These are phyloP conservation scores for Harpalus rufipes DNA, from an alignment of 2,888 invertebrate genomes.

Conservation along the genomic window DNA sequence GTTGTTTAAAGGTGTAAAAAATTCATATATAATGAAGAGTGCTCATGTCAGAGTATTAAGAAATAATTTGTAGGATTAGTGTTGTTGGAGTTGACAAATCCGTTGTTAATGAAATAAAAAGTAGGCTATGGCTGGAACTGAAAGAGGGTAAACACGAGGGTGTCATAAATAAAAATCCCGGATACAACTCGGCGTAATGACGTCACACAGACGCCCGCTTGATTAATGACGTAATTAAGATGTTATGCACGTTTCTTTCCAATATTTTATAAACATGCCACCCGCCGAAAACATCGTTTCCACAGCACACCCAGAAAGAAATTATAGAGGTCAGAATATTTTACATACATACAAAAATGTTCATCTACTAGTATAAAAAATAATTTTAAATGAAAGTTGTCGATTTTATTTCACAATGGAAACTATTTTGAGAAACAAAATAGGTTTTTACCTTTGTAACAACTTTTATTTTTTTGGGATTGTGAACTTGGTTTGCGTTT, in stretches of 20 bases:
- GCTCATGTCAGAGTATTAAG: constrained; percentile 14
- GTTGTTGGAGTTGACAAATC: constrained; percentile 7
- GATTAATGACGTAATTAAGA: constrained; percentile 56
- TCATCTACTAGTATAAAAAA: too few species aligned
- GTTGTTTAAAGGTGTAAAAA: neutral
- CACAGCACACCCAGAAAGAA: neutral
- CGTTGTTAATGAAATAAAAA: constrained; percentile 39
- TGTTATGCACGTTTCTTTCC: constrained; percentile 58
- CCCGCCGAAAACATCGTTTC: neutral
- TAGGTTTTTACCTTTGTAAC: too few species aligned
- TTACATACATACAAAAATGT: too few species aligned
- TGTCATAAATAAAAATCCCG: constrained; percentile 53
- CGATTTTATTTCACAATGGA: too few species aligned
- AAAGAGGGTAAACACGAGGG: constrained; percentile 27
- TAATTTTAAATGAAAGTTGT: too few species aligned
- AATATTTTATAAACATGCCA: constrained; percentile 57
- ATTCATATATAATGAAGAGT: neutral
- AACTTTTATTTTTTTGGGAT: too few species aligned
- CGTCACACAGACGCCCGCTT: neutral
- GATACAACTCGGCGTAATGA: constrained; percentile 42
- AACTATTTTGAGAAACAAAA: too few species aligned
- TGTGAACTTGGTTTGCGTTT: too few species aligned
- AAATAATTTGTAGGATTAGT: constrained; percentile 20
- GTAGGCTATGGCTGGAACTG: neutral
- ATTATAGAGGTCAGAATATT: neutral